These are phyloP conservation scores for Simalia tracyae DNA, from an alignment of 2,797 vertebrate genomes.

Conservation along the genomic window DNA sequence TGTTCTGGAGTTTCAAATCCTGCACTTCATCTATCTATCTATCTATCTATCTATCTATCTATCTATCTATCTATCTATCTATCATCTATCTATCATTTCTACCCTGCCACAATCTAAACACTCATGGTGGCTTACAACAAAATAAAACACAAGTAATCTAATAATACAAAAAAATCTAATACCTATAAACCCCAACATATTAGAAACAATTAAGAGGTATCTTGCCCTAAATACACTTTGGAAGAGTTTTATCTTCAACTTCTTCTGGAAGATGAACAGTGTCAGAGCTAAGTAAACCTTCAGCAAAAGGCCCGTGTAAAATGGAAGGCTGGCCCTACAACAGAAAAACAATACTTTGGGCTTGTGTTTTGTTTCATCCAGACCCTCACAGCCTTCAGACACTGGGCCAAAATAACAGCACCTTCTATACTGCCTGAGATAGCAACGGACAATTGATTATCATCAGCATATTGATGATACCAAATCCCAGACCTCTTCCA, in stretches of 20 bases:
- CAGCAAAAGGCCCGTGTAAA: not conserved
- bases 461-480: not conserved
- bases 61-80: not conserved
- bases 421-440: too few relatives aligned
- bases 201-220: not conserved
- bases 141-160: not conserved
- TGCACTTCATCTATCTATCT: not conserved
- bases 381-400: too few relatives aligned
- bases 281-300: not conserved
- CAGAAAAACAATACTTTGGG: not conserved
- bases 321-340: not conserved
- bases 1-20: not conserved
- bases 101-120: not conserved
- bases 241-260: not conserved
- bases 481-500: not conserved
- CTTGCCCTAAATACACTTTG: not conserved
- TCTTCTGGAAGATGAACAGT: not conserved
- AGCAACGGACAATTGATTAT: too few relatives aligned
- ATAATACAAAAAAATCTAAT: not conserved
- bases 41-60: not conserved
- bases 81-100: not conserved
- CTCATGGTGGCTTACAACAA: not conserved
- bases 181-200: not conserved
- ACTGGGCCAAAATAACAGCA: too few relatives aligned
- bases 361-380: too few relatives aligned